Conservation (phyloP, 2,888 invertebrate genomes). For the Torymus auratus region DNA sequence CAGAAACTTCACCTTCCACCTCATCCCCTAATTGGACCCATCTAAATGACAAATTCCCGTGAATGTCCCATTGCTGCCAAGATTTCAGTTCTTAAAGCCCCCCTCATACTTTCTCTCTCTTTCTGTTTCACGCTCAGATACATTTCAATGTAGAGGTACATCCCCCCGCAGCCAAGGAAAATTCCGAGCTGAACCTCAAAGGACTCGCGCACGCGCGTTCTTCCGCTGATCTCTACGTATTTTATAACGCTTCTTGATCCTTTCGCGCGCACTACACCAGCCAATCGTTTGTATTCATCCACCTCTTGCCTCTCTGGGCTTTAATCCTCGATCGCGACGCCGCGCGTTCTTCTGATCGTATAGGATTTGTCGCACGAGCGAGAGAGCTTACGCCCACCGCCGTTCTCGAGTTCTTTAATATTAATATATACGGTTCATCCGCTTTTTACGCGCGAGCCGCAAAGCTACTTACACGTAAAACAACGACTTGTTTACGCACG, state of each 20-base stretch:
- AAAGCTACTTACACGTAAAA: too few species aligned
- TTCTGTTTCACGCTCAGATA: too few species aligned
- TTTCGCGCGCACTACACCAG: background rate
- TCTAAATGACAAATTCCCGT: too few species aligned
- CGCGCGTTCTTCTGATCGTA: background rate
- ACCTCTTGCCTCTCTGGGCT: background rate
- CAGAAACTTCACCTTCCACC: too few species aligned
- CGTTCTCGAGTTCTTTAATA: slow-evolving; percentile 13
- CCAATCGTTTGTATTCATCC: slow-evolving; percentile 37
- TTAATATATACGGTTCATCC: background rate
- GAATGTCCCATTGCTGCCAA: too few species aligned
- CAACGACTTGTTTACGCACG: background rate
- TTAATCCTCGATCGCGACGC: slow-evolving; percentile 38
- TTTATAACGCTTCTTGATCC: slow-evolving; percentile 42
- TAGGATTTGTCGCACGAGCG: slow-evolving; percentile 29
- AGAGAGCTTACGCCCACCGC: slow-evolving; percentile 4
- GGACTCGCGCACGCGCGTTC: background rate
- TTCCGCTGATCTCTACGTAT: background rate
- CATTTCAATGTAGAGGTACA: too few species aligned
- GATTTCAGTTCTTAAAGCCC: too few species aligned
- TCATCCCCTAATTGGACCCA: too few species aligned
- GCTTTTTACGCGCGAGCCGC: background rate
- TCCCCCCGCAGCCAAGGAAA: too few species aligned
- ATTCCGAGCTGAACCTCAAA: background rate
- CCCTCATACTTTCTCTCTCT: too few species aligned